phyloP scores from a whole-genome alignment of 2,888 invertebrate species.

The Cistogaster globosa region DNA sequence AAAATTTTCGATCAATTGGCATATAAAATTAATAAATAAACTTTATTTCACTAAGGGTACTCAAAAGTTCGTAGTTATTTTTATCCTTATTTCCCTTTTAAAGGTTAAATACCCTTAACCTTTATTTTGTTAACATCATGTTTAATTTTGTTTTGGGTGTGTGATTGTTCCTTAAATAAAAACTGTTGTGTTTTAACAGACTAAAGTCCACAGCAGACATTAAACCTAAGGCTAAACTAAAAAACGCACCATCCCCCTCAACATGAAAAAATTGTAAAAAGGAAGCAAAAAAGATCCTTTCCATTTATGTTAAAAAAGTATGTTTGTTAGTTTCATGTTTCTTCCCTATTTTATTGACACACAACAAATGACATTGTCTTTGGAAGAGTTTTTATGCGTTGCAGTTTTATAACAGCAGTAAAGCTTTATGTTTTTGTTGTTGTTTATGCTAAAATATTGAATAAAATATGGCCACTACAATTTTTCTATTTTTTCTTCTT shows the following conservation, averaged over 20 bases:
- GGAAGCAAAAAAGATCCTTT: slow-evolving; percentile 6
- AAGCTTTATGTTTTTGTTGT: slow-evolving; percentile 12
- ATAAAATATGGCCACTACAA: slow-evolving; percentile 43
- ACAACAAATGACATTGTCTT: slow-evolving; percentile 52
- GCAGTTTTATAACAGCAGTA: background rate
- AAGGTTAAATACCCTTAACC: slow-evolving; percentile 58
- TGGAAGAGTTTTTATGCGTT: slow-evolving; percentile 12
- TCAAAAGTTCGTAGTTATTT: background rate
- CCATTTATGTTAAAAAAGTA: slow-evolving; percentile 1
- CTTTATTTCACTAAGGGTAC: no score
- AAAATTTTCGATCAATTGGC: no score
- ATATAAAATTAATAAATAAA: no score
- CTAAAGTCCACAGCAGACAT: slow-evolving; percentile 61
- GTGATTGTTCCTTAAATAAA: background rate
- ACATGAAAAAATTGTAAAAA: background rate
- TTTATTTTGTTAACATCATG: slow-evolving; percentile 44
- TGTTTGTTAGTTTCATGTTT: slow-evolving; percentile 26
- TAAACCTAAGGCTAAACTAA: slow-evolving; percentile 49
- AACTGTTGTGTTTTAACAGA: slow-evolving; percentile 20
- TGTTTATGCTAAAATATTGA: slow-evolving; percentile 52
- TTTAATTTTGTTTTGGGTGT: slow-evolving; percentile 26
- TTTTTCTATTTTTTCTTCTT: slow-evolving; percentile 7
- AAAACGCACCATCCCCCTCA: background rate
- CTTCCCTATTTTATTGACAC: slow-evolving; percentile 56
- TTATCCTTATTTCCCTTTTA: background rate